Evolutionary conservation across 2,113 vertebrate genomes (phyloP), one percentile per base, ranked within the genome.

Genomic region (Madoqua kirkii): DNA sequence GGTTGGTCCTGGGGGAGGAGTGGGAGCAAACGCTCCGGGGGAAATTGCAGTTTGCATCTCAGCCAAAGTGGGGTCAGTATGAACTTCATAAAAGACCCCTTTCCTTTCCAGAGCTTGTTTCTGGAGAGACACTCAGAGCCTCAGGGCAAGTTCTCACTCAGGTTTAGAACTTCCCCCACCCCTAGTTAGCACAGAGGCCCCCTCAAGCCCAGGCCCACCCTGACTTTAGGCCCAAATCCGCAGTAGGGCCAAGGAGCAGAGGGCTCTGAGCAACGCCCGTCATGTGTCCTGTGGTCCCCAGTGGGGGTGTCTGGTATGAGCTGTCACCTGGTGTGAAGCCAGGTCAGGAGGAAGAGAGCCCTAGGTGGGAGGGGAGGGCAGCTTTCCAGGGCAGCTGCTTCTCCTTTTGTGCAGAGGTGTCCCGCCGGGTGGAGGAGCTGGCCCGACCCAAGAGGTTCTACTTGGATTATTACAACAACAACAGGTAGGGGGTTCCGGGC

Each of bases 371-470:
- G 6, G n/a, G n/a, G 10, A 40, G 36, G 15, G 13, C 23, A 2
- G 50, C 76, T 27, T 6, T 14, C 15, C 21, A n/a, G 27, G 7
- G 25, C 15, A 55, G 55, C 57, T 12, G 6, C 50, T 45, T 48
- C 31, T 17, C 25, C 1, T 71, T 50, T 23, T 45, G 33, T 62
- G 7, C 40, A 98, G 98, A 2, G 25, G 90, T 98, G 57, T 98
- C 98, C 52, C 60, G 31, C 29, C 95, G 98, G 0, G 59, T 98
- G 93, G 98, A 98, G 59, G 98, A 98, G 15, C 92, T 98, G 59
- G 86, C 98, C 0, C 67, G 87, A 55, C 97, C 96, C 9, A 97
- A 94, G 88, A 95, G 45, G n/a, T 93, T 98, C 81, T 94, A 95
- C 91, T 7, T 33, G 6, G 96, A 97, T 2, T 96, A 93, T 76